Base-by-base conservation (phyloP, 1,140 invertebrate genomes). In the Trachelipus rathkii region DNA sequence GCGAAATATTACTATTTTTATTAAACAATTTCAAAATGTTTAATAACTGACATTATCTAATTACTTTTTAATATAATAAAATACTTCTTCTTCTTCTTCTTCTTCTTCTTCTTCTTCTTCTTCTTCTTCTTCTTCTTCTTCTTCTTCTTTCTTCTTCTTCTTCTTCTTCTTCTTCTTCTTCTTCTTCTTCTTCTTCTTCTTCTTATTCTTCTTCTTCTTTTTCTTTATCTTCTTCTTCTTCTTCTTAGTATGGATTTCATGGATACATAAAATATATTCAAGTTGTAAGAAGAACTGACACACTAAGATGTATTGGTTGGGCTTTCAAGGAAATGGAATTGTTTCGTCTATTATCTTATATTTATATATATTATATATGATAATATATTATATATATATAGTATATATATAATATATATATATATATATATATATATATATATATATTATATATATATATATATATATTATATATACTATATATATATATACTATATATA, bases 261-360 rank as follows among this genome's bases (percentile, higher is more conserved):
- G 45, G 68, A 60, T 76, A 60, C 44, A 76, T 74, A 78, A 78
- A 78, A 78, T 78, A 74, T 81, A 76, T 78, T 71, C 76, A 66
- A 68, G 72, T 78, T 74, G 79, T 81, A 78, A 78, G 75, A 68
- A 71, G 44, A 81, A 78, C 79, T 76, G 79, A 77, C 79, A 81
- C 73, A 24, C n/a, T 19, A 71, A 81, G 79, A 81, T 78, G 53
- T 81, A 81, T 74, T 76, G 77, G 44, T 72, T 77, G 79, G 76
- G 76, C 77, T 78, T 75, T 78, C 72, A 74, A 74, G 76, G 77
- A 71, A 81, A 81, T 81, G 79, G 79, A 81, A 81, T 81, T 81
- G 79, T 81, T 77, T 75, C 6, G 2, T 1, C 73, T 78, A 44
- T 77, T 67, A 78, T 78, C 74, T 70, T 66, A 74, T 76, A 72